Evolutionary conservation across 30 jellyfish, hydroid and myxozoan species (phyloP), one percentile per base, ranked within the genome.

Genomic region (Mastigias papua): DNA sequence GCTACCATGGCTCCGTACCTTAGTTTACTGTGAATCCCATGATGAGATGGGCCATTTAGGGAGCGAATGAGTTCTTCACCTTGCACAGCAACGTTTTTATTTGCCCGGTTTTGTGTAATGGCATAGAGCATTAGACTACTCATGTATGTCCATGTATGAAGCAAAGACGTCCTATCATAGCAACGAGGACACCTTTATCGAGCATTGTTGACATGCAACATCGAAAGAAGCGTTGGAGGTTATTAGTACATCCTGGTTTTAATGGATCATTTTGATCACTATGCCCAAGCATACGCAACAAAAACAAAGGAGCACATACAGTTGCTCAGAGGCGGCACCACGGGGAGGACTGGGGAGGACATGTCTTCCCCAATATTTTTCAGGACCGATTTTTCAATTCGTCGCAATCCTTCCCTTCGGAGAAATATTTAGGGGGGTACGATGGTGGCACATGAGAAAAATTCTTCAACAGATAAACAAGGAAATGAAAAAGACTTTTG

Each of bases 41-140:
- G 16, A 67, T 10, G 23, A 82, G 9, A 82, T 66, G 77, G 92
- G 92, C 1, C 92, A 82, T 48, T 49, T 82, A 11, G 87, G 92
- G 23, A 8, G 58, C 10, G 76, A 82, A 7, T 16, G 92, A 23
- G 87, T 82, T 5, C 10, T 82, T 9, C 60, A 82, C 32, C 77
- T 82, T 25, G 87, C 81, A 22, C 2, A 34, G 4, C 60, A 82
- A 27, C 76, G 81, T 1, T 60, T 80, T 62, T 80, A 23, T 34
- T 80, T 87, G 90, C 90, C 87, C 65, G 5, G 60, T n/a, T 27
- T 57, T 61, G 90, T 20, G 49, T 9, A 26, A 48, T 28, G 88
- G 31, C 2, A 46, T 77, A 3, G 83, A 77, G 19, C 4, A 1
- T 8, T 77, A 48, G 15, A 26, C 26, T 9, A 77, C 51, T 1